These are phyloP conservation scores for Maniola hyperantus DNA, from an alignment of 2,888 invertebrate species.

Conservation along the genomic window DNA sequence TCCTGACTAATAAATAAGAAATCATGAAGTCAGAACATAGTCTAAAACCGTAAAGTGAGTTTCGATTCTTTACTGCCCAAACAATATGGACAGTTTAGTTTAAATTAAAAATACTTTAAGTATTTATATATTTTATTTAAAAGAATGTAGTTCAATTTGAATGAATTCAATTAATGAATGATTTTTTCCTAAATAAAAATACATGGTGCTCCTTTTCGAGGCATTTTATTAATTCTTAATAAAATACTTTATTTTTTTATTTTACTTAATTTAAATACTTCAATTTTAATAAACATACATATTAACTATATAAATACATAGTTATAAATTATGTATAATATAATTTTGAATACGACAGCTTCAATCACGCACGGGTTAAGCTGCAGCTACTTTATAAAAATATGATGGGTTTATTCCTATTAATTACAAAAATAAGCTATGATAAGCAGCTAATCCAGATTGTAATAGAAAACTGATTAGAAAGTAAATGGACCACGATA, in stretches of 20 bases:
- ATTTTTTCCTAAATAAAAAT: conserved; percentile 3
- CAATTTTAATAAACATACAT: not conserved
- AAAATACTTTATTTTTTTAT: conserved; percentile 1
- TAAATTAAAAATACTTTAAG: not conserved
- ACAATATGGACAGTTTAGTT: conserved; percentile 4
- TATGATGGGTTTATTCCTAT: not conserved
- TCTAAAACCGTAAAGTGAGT: no score
- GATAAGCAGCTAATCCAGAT: conserved; percentile 4
- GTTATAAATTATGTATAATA: no score
- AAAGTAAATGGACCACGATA: conserved; percentile 58
- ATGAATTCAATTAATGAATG: conserved; percentile 16
- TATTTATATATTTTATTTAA: conserved; percentile 18
- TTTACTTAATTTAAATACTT: not conserved
- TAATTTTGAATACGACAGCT: not conserved
- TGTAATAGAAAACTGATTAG: conserved; percentile 6
- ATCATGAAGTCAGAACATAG: not conserved
- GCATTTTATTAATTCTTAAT: conserved; percentile 40
- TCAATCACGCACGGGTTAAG: conserved; percentile 12
- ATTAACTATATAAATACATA: conserved; percentile 5
- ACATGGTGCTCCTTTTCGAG: conserved; percentile 57
- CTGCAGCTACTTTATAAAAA: not conserved
- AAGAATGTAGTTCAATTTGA: conserved; percentile 23
- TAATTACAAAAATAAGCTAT: not conserved
- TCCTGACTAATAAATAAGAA: not conserved
- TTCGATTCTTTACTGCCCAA: not conserved